A percentile compares a stretch with the other conserved stretches of the same genome.
These are phyloP conservation scores for Amblyjoppa fuscipennis DNA, from an alignment of 2,888 invertebrate genomes.

Conservation along the genomic window DNA sequence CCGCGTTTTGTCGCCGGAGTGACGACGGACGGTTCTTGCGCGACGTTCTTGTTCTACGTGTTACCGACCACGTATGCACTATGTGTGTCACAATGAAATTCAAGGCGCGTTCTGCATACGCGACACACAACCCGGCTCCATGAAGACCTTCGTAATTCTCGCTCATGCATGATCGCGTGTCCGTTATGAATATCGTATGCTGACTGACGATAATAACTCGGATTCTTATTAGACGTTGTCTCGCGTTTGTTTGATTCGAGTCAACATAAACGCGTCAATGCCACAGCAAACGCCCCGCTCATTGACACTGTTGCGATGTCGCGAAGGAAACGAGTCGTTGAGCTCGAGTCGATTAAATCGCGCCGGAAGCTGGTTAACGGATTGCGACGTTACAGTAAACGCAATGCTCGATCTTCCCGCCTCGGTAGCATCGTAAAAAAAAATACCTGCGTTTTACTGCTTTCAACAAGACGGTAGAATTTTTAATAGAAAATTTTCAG, in stretches of 20 bases:
- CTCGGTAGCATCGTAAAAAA: not conserved
- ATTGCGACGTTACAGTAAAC: not conserved
- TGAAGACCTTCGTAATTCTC: constrained; percentile 27
- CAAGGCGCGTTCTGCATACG: constrained; percentile 42
- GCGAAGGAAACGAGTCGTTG: not conserved
- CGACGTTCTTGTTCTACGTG: constrained; percentile 41
- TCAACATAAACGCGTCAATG: not conserved
- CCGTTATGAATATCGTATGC: not conserved
- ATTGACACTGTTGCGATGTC: constrained; percentile 1
- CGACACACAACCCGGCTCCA: constrained; percentile 15
- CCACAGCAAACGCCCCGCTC: not conserved
- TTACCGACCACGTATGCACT: constrained; percentile 35
- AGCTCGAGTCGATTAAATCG: not conserved
- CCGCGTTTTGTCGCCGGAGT: constrained; percentile 8
- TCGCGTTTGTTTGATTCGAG: not conserved
- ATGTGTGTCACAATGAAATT: constrained; percentile 43
- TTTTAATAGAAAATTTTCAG: too few relatives aligned
- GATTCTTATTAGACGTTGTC: constrained; percentile 2
- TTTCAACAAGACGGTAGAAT: too few relatives aligned
- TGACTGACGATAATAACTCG: not conserved
- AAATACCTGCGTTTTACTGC: too few relatives aligned
- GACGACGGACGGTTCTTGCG: constrained; percentile 34
- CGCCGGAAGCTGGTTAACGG: not conserved
- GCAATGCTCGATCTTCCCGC: not conserved
- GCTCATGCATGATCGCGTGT: not conserved